Conservation (phyloP, 1,140 invertebrate genomes). For the Caenorhabditis briggsae region DNA sequence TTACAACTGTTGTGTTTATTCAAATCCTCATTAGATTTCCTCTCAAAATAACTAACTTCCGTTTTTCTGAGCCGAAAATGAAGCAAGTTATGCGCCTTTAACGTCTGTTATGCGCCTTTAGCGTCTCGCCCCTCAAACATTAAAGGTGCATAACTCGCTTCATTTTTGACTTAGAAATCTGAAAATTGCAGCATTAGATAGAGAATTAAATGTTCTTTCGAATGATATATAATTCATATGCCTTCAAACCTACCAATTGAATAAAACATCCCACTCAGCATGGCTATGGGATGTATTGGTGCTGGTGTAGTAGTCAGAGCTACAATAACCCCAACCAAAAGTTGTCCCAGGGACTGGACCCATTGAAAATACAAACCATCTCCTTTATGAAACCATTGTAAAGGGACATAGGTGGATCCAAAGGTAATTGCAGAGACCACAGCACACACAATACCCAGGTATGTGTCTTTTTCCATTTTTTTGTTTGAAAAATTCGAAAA, state of each 20-base stretch:
- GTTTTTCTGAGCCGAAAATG: too few relatives aligned
- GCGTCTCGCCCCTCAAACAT: too few relatives aligned
- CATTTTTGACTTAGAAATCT: too few relatives aligned
- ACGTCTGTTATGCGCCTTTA: too few relatives aligned
- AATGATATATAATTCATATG: too few relatives aligned
- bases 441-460: slow-evolving; percentile 41
- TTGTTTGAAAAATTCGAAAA: not conserved
- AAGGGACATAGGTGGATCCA: slow-evolving; percentile 57
- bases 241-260: slow-evolving; percentile 9
- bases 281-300: slow-evolving; percentile 46
- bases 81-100: too few relatives aligned
- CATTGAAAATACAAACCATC: slow-evolving; percentile 60
- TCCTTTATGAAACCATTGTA: slow-evolving; percentile 53
- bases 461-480: slow-evolving; percentile 40
- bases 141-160: too few relatives aligned
- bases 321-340: slow-evolving; percentile 38
- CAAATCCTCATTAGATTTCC: too few relatives aligned
- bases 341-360: slow-evolving; percentile 45
- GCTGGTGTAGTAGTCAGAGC: not conserved
- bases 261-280: slow-evolving; percentile 59
- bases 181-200: too few relatives aligned
- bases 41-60: too few relatives aligned
- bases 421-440: slow-evolving; percentile 41
- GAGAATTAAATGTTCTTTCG: too few relatives aligned
- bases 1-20: too few relatives aligned